Conservation (phyloP, 2,797 vertebrate genomes). For the Channallabes apus region DNA sequence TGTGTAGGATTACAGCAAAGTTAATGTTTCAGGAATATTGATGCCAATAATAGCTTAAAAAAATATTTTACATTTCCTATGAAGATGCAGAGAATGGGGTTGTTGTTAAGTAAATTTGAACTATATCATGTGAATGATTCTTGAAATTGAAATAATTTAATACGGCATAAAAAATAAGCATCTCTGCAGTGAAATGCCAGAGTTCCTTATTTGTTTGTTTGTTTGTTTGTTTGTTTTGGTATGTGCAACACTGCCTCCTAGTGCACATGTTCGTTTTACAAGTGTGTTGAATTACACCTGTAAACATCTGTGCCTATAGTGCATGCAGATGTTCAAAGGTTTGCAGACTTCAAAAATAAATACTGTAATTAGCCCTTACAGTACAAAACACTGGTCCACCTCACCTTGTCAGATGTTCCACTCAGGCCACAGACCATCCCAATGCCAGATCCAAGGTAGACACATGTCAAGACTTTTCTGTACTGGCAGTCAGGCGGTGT, state of each 20-base stretch:
- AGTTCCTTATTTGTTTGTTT: neutral
- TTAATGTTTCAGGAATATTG: neutral
- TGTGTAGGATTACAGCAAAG: neutral
- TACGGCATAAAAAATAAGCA: neutral
- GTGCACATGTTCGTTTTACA: conserved; percentile 6
- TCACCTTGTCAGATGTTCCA: neutral
- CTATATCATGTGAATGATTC: neutral
- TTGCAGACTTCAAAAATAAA: neutral
- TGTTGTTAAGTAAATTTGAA: neutral
- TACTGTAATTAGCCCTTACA: neutral
- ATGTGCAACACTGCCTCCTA: conserved; percentile 15
- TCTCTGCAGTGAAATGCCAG: neutral
- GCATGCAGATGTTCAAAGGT: neutral
- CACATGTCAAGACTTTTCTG: neutral
- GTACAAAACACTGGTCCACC: neutral
- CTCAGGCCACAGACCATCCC: neutral
- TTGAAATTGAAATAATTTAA: neutral
- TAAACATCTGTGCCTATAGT: neutral
- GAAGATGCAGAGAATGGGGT: neutral
- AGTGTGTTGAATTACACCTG: no score
- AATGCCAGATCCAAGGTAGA: neutral
- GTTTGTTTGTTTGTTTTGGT: neutral
- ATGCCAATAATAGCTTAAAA: neutral
- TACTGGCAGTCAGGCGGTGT: neutral
- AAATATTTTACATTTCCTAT: neutral